phyloP scores from a whole-genome alignment of 2,113 vertebrate species.

The Patagioenas fasciata region DNA sequence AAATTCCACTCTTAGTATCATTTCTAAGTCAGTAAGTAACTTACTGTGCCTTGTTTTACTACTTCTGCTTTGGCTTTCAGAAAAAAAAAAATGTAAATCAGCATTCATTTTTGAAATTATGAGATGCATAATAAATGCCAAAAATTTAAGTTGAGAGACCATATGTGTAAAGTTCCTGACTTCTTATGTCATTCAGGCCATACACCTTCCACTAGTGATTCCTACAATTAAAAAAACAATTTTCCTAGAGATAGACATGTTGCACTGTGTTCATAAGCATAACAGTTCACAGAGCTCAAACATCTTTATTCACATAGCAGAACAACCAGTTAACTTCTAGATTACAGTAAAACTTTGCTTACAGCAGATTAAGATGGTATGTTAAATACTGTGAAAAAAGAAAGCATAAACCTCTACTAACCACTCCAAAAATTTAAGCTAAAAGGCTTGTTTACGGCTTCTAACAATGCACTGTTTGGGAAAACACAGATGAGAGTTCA shows the following conservation, averaged over 20 bases:
- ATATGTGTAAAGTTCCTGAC: fast-evolving
- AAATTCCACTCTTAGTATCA: neutral
- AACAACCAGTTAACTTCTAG: neutral
- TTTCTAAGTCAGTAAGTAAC: neutral
- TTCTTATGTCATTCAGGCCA: neutral
- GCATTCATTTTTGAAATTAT: neutral
- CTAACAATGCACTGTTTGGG: neutral
- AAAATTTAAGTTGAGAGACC: neutral
- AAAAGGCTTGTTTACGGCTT: neutral
- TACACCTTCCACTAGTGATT: neutral
- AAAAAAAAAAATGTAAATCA: neutral
- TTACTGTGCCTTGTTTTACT: neutral
- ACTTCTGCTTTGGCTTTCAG: fast-evolving
- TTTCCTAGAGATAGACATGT: neutral
- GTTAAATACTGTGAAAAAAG: neutral
- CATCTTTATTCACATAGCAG: neutral
- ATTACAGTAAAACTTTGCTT: neutral
- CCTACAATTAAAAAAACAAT: neutral
- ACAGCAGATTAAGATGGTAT: neutral
- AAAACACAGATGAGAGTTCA: neutral
- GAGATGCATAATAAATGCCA: neutral
- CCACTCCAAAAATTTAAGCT: neutral
- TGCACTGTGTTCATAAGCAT: neutral
- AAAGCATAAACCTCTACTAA: neutral
- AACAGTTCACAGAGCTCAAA: neutral